These are phyloP conservation scores for Sebastes kiyomatsui DNA, from an alignment of 2,797 vertebrate genomes.

Conservation along the genomic window DNA sequence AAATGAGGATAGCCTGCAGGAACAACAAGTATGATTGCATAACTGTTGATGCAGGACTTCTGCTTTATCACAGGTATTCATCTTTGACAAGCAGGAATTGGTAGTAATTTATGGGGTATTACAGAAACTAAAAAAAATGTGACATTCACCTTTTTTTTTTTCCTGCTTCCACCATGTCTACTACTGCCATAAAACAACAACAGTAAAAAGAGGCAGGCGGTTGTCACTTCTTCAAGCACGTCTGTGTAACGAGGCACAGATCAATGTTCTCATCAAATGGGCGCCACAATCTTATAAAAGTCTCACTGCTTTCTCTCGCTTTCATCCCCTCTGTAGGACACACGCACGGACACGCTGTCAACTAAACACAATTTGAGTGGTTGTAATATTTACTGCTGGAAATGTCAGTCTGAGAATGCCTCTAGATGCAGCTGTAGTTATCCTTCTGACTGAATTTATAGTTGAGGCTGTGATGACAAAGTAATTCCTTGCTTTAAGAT, in stretches of 20 bases:
- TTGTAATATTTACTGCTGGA: constrained; percentile 39
- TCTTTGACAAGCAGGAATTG: constrained; percentile 11
- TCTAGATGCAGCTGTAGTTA: constrained; percentile 27
- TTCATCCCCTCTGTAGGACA: constrained; percentile 29
- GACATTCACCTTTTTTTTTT: constrained; percentile 13
- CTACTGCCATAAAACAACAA: constrained; percentile 13
- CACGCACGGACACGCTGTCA: constrained; percentile 32
- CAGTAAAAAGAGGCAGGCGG: constrained; percentile 22
- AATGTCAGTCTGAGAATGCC: constrained; percentile 25
- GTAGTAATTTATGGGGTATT: constrained; percentile 1
- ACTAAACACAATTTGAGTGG: constrained; percentile 26
- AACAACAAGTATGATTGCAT: background rate
- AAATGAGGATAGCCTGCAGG: background rate
- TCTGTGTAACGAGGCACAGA: constrained; percentile 47
- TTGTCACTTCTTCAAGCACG: constrained; percentile 45
- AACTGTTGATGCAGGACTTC: background rate
- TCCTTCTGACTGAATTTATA: constrained; percentile 36
- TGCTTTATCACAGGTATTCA: constrained; percentile 22
- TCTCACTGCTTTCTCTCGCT: constrained; percentile 26
- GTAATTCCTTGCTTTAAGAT: constrained; percentile 48
- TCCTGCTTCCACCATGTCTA: background rate
- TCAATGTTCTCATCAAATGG: constrained; percentile 62
- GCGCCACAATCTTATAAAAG: constrained; percentile 30
- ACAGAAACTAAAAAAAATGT: background rate
- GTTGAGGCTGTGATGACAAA: constrained; percentile 44